Conservation (phyloP, 2,797 vertebrate genomes). For the Pangasius macronema region DNA sequence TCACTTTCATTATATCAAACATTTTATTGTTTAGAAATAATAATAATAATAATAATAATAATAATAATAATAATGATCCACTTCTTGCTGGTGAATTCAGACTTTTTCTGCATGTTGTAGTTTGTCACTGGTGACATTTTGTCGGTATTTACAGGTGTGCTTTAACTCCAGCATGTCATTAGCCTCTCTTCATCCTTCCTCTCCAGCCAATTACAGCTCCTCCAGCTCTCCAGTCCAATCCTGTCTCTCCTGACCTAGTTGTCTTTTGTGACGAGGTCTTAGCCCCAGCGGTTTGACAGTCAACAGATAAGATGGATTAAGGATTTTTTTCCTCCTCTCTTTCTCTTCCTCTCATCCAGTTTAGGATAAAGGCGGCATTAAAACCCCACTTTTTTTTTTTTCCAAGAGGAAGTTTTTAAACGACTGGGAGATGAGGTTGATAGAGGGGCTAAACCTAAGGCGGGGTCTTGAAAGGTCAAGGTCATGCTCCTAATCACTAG, state of each 20-base stretch:
- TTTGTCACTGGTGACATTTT: conserved; percentile 1
- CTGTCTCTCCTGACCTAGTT: conserved; percentile 82
- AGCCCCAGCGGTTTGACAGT: conserved; percentile 85
- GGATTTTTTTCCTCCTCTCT: conserved; percentile 66
- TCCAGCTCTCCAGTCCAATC: conserved; percentile 78
- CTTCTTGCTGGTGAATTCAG: not conserved
- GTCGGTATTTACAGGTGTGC: conserved; percentile 34
- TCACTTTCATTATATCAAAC: not conserved
- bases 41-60: not conserved
- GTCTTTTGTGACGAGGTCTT: conserved; percentile 87
- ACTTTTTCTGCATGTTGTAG: not conserved
- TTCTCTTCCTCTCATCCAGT: conserved; percentile 75
- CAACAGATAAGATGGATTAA: conserved; percentile 90
- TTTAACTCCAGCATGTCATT: conserved; percentile 53
- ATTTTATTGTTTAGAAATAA: not conserved
- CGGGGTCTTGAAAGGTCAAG: conserved; percentile 76
- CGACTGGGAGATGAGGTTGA: conserved; percentile 80
- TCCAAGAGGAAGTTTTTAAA: conserved; percentile 83
- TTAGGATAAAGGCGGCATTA: conserved; percentile 84
- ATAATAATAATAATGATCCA: not conserved
- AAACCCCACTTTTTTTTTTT: conserved; percentile 76
- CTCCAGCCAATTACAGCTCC: conserved; percentile 78
- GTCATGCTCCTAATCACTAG: conserved; percentile 67
- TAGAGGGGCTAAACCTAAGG: conserved; percentile 79
- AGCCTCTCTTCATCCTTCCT: conserved; percentile 40